Conservation (phyloP, 2,888 invertebrate genomes). For the Liposcelis brunnea region DNA sequence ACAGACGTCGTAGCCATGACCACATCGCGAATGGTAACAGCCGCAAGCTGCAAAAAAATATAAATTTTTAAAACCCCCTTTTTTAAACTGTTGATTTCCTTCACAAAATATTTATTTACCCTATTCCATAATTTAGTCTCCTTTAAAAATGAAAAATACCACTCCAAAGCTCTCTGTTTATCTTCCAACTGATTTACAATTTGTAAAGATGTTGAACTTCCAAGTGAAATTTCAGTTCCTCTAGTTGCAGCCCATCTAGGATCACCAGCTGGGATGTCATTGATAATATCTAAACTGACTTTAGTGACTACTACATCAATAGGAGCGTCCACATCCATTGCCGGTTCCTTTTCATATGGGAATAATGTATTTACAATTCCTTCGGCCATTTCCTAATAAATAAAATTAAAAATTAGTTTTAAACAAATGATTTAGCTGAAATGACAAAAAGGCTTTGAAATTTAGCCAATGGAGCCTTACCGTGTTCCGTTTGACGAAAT, state of each 20-base stretch:
- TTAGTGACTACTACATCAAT: slow-evolving; percentile 42
- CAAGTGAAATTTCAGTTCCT: slow-evolving; percentile 26
- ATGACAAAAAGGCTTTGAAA: too few species aligned
- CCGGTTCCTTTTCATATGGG: slow-evolving; percentile 22
- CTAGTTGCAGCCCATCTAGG: slow-evolving; percentile 50
- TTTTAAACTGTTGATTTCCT: slow-evolving; percentile 10
- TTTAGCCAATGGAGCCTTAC: slow-evolving; percentile 19
- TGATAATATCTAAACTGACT: slow-evolving; percentile 60
- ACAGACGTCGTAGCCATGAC: slow-evolving; percentile 36
- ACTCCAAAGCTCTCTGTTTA: slow-evolving; percentile 63
- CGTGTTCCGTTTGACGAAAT: slow-evolving; percentile 44
- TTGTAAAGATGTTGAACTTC: slow-evolving; percentile 65
- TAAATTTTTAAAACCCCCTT: slow-evolving; percentile 12
- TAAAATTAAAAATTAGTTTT: slow-evolving; percentile 1
- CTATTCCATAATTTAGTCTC: slow-evolving; percentile 47
- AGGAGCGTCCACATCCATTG: slow-evolving; percentile 30
- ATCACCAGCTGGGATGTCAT: slow-evolving; percentile 79
- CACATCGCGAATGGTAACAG: slow-evolving; percentile 30
- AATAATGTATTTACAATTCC: slow-evolving; percentile 30
- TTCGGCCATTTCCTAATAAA: slow-evolving; percentile 18
- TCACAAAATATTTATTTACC: too few species aligned
- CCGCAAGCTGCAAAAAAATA: slow-evolving; percentile 25
- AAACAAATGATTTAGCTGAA: not conserved
- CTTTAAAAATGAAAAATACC: slow-evolving; percentile 60
- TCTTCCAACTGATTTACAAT: slow-evolving; percentile 71